Conservation (phyloP, 2,888 invertebrate genomes). For the Chrysolina oricalcia region DNA sequence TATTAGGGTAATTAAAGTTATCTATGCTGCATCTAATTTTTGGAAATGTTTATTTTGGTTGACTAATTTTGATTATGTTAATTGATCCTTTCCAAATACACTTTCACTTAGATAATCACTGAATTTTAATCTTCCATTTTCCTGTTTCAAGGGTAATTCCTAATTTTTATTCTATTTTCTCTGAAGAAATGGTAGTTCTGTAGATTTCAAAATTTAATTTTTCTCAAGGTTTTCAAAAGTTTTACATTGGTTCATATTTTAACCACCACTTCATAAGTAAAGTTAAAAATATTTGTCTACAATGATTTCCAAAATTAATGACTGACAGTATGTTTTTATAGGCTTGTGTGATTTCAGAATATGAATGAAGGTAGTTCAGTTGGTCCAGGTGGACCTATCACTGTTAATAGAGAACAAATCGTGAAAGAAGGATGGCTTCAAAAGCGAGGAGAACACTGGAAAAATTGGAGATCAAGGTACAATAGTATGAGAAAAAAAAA, state of each 20-base stretch:
- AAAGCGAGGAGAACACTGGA: slow-evolving; percentile 98
- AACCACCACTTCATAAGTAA: no score
- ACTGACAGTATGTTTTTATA: neutral
- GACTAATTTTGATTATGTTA: neutral
- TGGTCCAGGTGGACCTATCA: slow-evolving; percentile 48
- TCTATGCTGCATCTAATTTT: neutral
- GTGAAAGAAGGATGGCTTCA: slow-evolving; percentile 92
- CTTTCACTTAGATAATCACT: neutral
- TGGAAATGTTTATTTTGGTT: neutral
- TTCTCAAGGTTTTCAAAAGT: no score
- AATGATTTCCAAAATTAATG: neutral
- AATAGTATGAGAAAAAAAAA: neutral
- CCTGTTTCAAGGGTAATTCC: no score
- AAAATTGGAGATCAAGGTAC: slow-evolving; percentile 96
- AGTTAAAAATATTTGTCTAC: no score
- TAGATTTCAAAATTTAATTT: no score
- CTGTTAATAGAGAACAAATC: slow-evolving; percentile 69
- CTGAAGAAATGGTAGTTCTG: no score
- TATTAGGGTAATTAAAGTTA: neutral
- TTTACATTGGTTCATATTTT: no score
- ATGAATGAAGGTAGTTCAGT: slow-evolving; percentile 52
- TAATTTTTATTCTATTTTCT: no score
- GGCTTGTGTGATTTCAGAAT: slow-evolving; percentile 32
- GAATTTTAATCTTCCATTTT: neutral
- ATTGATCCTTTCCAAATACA: neutral